Conservation (phyloP, 1,140 invertebrate genomes). For the Zaprionus vittiger region DNA sequence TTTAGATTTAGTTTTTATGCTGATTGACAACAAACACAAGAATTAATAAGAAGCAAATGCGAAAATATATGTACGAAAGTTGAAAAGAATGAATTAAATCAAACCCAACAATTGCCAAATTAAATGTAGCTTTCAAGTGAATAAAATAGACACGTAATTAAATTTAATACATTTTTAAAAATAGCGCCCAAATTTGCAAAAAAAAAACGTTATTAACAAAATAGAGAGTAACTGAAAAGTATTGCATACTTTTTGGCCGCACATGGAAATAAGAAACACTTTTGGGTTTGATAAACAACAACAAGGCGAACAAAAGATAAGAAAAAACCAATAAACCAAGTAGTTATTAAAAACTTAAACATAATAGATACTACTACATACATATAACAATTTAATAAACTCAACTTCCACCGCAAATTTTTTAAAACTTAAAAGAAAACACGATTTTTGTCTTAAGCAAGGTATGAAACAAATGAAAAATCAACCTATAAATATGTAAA, state of each 20-base stretch:
- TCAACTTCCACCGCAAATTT: conserved; percentile 82
- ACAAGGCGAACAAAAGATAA: conserved; percentile 37
- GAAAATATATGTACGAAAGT: conserved; percentile 28
- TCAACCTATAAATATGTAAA: conserved; percentile 67
- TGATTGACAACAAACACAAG: conserved; percentile 52
- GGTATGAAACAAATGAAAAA: conserved; percentile 46
- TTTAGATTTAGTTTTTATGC: conserved; percentile 69
- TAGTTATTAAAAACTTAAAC: conserved; percentile 73
- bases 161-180: conserved; percentile 70
- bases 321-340: conserved; percentile 49
- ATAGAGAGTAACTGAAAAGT: conserved; percentile 35
- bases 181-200: conserved; percentile 30
- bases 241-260: conserved; percentile 59
- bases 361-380: conserved; percentile 67
- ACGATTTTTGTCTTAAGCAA: conserved; percentile 81
- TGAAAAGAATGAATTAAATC: conserved; percentile 59
- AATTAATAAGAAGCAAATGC: conserved; percentile 40
- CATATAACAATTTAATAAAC: conserved; percentile 74
- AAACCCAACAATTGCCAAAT: conserved; percentile 84
- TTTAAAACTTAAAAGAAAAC: conserved; percentile 63
- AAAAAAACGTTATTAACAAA: conserved; percentile 29
- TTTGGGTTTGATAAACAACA: conserved; percentile 71
- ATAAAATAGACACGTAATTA: conserved; percentile 79
- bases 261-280: conserved; percentile 48
- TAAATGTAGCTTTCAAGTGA: conserved; percentile 83